Conservation (phyloP, 2,113 vertebrate genomes). For the Isichthys henryi region DNA sequence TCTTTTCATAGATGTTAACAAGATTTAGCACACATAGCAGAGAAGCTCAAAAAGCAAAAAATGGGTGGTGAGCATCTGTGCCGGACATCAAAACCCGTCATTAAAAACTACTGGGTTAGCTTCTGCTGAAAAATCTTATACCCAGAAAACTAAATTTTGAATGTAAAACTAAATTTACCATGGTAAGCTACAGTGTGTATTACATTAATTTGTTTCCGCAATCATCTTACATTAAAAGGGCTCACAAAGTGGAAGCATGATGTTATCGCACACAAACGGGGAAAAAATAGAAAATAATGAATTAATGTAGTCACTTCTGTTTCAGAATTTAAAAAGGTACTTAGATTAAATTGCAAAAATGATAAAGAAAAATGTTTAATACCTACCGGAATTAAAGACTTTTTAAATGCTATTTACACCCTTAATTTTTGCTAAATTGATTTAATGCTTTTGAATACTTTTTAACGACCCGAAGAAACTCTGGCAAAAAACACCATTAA, state of each 20-base stretch:
- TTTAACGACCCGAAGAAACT: neutral
- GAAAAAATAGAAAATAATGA: neutral
- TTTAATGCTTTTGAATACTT: neutral
- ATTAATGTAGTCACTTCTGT: neutral
- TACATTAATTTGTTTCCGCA: neutral
- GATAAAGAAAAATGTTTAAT: neutral
- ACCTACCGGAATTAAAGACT: neutral
- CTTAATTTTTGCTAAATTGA: neutral
- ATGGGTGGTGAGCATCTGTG: neutral
- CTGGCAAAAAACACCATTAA: neutral
- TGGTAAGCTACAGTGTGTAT: neutral
- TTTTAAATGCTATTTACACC: neutral
- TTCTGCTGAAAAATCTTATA: neutral
- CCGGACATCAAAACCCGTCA: neutral
- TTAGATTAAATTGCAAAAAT: neutral
- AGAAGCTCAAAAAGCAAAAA: neutral
- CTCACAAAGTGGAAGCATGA: neutral
- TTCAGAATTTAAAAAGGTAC: neutral
- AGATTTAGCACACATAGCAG: neutral
- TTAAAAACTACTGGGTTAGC: neutral
- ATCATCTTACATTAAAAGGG: neutral
- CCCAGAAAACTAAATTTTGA: neutral
- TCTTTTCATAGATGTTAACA: neutral
- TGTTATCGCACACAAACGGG: neutral
- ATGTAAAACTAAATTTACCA: neutral